Percentiles rank a stretch among this genome's conserved stretches.
Conservation (phyloP, 2,888 invertebrate species). For the Tipula confusa region DNA sequence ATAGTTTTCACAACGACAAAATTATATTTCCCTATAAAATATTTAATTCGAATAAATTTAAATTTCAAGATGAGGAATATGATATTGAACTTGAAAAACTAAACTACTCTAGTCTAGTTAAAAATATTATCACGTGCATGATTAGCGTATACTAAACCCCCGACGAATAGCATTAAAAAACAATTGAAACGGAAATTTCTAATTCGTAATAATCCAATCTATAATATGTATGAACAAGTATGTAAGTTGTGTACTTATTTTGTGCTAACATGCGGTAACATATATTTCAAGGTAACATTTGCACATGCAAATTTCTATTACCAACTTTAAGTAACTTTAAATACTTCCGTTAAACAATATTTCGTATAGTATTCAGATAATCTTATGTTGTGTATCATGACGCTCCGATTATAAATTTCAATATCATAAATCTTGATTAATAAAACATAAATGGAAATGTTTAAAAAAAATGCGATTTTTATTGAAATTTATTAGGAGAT, state of each 20-base stretch:
- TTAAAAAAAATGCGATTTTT: neutral
- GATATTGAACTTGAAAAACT: neutral
- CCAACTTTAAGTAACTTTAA: neutral
- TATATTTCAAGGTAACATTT: neutral
- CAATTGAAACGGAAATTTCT: neutral
- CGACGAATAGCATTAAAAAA: neutral
- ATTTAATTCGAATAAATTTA: neutral
- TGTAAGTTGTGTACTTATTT: no score
- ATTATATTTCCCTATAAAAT: neutral
- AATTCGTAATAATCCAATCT: neutral
- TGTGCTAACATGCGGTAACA: no score
- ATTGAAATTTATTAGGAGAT: neutral
- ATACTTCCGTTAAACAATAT: neutral
- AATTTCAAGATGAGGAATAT: neutral
- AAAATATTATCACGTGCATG: neutral
- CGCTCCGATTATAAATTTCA: neutral
- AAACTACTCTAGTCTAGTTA: neutral
- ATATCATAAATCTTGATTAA: neutral
- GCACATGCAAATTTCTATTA: constrained; percentile 26
- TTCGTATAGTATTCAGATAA: neutral
- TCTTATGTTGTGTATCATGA: neutral
- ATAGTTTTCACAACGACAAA: no score
- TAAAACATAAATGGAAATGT: neutral
- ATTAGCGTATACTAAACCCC: neutral
- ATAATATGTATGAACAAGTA: no score